Evolutionary conservation across 2,797 vertebrate genomes (phyloP).

Genomic region (Mareca penelope): DNA sequence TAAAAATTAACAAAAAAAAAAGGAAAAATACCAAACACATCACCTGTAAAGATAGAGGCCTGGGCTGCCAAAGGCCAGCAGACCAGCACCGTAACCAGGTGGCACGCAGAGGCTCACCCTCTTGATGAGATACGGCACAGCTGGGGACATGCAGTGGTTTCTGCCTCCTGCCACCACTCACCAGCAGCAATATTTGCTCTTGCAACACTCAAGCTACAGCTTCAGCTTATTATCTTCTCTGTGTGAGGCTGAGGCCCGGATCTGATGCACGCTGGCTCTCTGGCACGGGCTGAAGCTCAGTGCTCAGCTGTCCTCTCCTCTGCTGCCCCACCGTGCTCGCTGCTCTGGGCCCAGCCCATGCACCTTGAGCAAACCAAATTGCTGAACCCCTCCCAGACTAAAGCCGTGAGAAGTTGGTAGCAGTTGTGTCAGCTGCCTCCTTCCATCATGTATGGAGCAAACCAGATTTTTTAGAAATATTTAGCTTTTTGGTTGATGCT

Average conservation of each 20-base stretch:
- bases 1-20: background rate
- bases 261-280: background rate
- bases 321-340: background rate
- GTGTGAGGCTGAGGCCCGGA: background rate
- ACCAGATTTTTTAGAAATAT: background rate
- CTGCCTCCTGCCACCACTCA: background rate
- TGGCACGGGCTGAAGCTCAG: background rate
- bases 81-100: background rate
- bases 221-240: background rate
- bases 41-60: background rate
- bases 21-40: background rate
- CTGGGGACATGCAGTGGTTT: background rate
- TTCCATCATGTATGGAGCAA: background rate
- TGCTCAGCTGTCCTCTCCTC: background rate
- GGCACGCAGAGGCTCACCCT: background rate
- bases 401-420: background rate
- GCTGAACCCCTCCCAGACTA: background rate
- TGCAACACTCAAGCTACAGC: background rate
- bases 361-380: background rate
- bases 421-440: background rate
- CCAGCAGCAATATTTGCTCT: background rate
- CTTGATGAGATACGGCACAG: background rate
- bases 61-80: background rate
- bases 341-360: background rate
- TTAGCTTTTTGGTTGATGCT: background rate